Percentiles rank a stretch among this genome's conserved stretches.
Evolutionary conservation across 2,888 invertebrate genomes (phyloP).

Genomic region (Agrotis ipsilon): DNA sequence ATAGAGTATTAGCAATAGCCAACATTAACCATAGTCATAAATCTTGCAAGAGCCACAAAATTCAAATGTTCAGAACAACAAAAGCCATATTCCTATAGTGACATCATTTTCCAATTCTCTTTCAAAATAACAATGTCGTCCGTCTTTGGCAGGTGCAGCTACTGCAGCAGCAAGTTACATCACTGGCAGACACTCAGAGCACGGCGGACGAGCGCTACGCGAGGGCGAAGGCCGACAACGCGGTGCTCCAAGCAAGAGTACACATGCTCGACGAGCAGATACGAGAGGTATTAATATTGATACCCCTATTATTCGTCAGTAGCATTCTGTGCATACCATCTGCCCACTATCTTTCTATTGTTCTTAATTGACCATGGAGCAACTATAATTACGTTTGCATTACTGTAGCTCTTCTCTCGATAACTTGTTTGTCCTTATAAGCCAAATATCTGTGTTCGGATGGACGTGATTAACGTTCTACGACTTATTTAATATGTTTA

Average conservation of each 20-base stretch:
- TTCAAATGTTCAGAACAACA: background rate
- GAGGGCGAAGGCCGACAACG: slow-evolving; percentile 97
- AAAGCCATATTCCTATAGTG: background rate
- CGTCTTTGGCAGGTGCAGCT: slow-evolving; percentile 94
- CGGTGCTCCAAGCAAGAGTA: slow-evolving; percentile 96
- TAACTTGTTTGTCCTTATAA: no score
- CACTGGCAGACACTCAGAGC: slow-evolving; percentile 96
- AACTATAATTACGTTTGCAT: background rate
- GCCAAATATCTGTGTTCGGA: no score
- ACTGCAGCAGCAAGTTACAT: slow-evolving; percentile 97
- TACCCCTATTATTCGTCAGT: background rate
- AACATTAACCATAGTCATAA: background rate
- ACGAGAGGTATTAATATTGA: slow-evolving; percentile 90
- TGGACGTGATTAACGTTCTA: no score
- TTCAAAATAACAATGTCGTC: slow-evolving; percentile 45
- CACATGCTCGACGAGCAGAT: slow-evolving; percentile 98
- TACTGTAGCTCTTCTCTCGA: background rate
- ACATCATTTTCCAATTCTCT: background rate
- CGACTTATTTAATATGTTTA: no score
- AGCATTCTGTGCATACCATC: background rate
- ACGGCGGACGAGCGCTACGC: slow-evolving; percentile 97
- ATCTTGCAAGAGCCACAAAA: no score
- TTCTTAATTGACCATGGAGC: background rate
- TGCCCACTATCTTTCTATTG: no score
- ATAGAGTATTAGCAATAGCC: background rate